Conservation (phyloP, 2,113 vertebrate species). For the Hippocampus abdominalis region DNA sequence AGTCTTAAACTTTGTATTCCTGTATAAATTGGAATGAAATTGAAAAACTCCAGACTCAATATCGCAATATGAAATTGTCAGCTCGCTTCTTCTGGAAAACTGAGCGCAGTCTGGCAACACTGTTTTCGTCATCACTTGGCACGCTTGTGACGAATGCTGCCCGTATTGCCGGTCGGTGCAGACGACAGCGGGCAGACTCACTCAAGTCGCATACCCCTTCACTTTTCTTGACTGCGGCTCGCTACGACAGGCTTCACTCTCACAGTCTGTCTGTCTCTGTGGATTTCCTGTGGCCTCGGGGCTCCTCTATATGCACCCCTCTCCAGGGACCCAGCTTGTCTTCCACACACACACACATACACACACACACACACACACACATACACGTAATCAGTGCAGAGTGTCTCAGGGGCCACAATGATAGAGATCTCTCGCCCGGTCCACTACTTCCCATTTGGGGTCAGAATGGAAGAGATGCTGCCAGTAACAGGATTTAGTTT, state of each 20-base stretch:
- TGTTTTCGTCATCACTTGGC: background rate
- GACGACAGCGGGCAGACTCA: constrained; percentile 17
- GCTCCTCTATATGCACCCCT: constrained; percentile 52
- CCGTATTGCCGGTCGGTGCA: constrained; percentile 5
- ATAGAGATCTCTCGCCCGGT: constrained; percentile 63
- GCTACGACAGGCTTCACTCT: constrained; percentile 68
- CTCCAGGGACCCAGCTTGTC: constrained; percentile 44
- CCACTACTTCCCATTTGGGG: constrained; percentile 60
- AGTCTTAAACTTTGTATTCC: background rate
- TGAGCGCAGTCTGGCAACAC: background rate
- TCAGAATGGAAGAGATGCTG: constrained; percentile 63
- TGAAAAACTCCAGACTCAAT: no score
- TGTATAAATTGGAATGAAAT: background rate
- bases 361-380: constrained; percentile 34
- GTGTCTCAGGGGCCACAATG: constrained; percentile 51
- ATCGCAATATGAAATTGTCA: background rate
- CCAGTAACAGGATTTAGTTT: constrained; percentile 44
- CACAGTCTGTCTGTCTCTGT: constrained; percentile 72
- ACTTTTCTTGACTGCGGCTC: constrained; percentile 18
- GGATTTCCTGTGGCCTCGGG: constrained; percentile 73
- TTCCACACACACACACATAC: constrained; percentile 33
- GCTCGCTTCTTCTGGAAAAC: background rate
- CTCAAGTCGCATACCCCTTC: constrained; percentile 7
- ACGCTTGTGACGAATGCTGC: background rate
- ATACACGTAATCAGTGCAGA: constrained; percentile 49